Evolutionary conservation across 2,797 vertebrate genomes (phyloP).

Genomic region (Centroberyx gerrardi): DNA sequence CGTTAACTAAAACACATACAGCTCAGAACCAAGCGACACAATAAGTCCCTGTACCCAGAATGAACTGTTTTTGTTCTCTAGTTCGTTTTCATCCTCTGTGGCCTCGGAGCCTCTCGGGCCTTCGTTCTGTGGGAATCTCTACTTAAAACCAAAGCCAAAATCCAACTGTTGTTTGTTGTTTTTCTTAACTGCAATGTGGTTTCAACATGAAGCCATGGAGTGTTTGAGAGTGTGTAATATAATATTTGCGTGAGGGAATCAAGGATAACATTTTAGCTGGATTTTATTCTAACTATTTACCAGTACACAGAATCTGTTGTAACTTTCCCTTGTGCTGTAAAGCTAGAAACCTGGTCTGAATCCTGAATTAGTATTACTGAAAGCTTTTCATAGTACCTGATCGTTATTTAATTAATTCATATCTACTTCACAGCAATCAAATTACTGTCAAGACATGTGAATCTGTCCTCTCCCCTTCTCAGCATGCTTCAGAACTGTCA

Average conservation of each 20-base stretch:
- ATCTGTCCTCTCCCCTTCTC: constrained; percentile 49
- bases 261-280: not conserved
- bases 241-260: not conserved
- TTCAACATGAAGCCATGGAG: not conserved
- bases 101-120: not conserved
- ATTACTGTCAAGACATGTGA: constrained; percentile 62
- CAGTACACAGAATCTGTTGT: not conserved
- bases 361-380: constrained; percentile 10
- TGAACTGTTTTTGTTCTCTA: constrained; percentile 10
- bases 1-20: constrained; percentile 6
- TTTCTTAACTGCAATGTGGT: not conserved
- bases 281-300: not conserved
- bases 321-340: not conserved
- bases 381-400: constrained; percentile 35
- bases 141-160: not conserved
- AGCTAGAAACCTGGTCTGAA: constrained; percentile 2
- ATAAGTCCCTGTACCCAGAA: constrained; percentile 1
- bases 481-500: constrained; percentile 64
- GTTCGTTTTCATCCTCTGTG: constrained; percentile 13
- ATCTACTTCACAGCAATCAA: constrained; percentile 38
- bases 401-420: constrained; percentile 40
- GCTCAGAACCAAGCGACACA: not conserved
- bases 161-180: not conserved
- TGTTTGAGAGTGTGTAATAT: not conserved
- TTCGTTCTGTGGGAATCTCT: not conserved